Conservation (phyloP, 2,113 vertebrate genomes). For the Prolemur simus region DNA sequence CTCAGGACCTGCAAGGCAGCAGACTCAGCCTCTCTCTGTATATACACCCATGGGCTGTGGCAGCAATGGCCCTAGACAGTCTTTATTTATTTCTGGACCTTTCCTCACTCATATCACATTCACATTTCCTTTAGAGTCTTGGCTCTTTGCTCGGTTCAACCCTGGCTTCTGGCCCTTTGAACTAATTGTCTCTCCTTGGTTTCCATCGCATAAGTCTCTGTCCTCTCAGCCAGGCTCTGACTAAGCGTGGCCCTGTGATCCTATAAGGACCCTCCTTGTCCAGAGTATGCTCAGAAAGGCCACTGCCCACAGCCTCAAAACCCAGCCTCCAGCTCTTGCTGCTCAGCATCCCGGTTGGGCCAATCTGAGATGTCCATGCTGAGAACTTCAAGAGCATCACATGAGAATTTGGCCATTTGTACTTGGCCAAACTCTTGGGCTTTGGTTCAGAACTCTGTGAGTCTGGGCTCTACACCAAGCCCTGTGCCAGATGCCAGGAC, state of each 20-base stretch:
- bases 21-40: not conserved
- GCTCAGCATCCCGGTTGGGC: not conserved
- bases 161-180: not conserved
- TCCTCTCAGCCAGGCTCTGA: not conserved
- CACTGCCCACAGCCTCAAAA: not conserved
- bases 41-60: not conserved
- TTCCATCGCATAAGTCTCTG: not conserved
- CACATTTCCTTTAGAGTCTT: not conserved
- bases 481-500: not conserved
- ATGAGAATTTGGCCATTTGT: not conserved
- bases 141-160: not conserved
- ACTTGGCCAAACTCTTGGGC: not conserved
- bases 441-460: not conserved
- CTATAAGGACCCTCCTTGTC: not conserved
- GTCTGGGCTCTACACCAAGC: not conserved
- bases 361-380: not conserved
- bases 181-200: not conserved
- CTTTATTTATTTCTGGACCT: not conserved
- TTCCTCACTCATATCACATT: conserved; percentile 14
- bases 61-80: not conserved
- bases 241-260: not conserved
- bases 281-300: not conserved
- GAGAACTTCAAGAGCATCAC: not conserved
- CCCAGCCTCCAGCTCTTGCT: not conserved
- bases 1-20: not conserved